These are phyloP conservation scores for Planiliza haematocheilus DNA, from an alignment of 2,113 vertebrate genomes.

Conservation along the genomic window DNA sequence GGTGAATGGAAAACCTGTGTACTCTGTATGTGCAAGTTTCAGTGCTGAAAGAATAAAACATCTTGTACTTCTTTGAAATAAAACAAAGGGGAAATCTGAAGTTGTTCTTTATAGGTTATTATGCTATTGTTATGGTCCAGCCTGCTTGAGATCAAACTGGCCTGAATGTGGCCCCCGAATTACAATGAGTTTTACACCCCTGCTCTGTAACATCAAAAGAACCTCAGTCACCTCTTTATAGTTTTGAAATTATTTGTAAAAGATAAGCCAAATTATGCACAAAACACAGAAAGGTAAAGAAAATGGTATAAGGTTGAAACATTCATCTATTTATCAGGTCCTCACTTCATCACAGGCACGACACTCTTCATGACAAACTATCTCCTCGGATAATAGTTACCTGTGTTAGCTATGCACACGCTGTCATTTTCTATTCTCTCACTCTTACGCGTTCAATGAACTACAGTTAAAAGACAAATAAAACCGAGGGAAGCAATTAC, in stretches of 20 bases:
- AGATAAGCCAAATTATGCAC: not conserved
- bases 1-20: no score
- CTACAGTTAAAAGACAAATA: constrained; percentile 75
- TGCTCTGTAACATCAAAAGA: not conserved
- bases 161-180: no score
- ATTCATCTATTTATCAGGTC: constrained; percentile 16
- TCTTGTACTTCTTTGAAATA: no score
- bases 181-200: no score
- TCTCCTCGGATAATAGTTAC: constrained; percentile 56
- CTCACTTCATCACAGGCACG: constrained; percentile 31
- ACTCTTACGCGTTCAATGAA: constrained; percentile 57
- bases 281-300: not conserved
- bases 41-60: no score
- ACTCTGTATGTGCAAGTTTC: no score
- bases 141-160: no score
- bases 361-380: constrained; percentile 23
- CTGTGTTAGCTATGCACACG: constrained; percentile 25
- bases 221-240: constrained; percentile 7
- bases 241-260: constrained; percentile 2
- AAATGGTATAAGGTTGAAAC: not conserved
- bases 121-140: no score
- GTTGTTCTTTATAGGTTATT: no score
- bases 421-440: constrained; percentile 50
- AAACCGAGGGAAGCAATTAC: constrained; percentile 75
- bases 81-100: no score